Evolutionary conservation across 35 echinoderm and acorn worm genomes (phyloP), one percentile per base, ranked within the genome.

Genomic region (Apostichopus californicus): DNA sequence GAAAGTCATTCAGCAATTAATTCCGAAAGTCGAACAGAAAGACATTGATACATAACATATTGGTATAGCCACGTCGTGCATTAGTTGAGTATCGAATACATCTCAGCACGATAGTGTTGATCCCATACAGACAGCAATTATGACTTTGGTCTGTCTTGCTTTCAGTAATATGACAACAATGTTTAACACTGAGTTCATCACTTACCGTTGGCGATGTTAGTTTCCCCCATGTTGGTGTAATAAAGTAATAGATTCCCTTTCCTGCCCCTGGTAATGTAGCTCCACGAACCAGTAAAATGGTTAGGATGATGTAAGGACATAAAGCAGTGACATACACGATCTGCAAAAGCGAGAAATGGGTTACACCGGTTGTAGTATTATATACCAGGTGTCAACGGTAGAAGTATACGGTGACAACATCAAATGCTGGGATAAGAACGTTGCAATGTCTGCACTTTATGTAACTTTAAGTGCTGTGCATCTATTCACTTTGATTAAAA

Each of bases 291-390:
- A 96, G 77, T 12, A 96, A 86, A 8, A 88, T 86, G 6, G 94
- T 82, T 18, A 96, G 61, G 14, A 96, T 96, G 22, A 78, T 85
- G 56, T 96, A 96, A 9, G 95, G 95, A 54, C 91, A 92, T 15
- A 96, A 91, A 23, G 95, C 95, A 52, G 95, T 96, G 82, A 96
- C 94, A 58, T 90, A 96, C 1, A 96, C 95, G 70, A 96, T 96
- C 95, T 96, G 80, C n/a, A 9, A 78, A 55, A 87, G n/a, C 14
- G 77, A 92, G 8, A 73, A 8, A 86, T 13, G 7, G 20, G 12
- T 61, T 11, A 12, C 58, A 61, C 34, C 2, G 34, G 34, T 46
- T 46, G 34, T 46, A 46, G 34, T 46, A 3, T 46, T 46, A 46
- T 3, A 46, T 3, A 46, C 34, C 34, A 46, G 34, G 34, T 46